Evolutionary conservation across 2,888 invertebrate genomes (phyloP), one percentile per base, ranked within the genome.

Genomic region (Mythimna loreyi): DNA sequence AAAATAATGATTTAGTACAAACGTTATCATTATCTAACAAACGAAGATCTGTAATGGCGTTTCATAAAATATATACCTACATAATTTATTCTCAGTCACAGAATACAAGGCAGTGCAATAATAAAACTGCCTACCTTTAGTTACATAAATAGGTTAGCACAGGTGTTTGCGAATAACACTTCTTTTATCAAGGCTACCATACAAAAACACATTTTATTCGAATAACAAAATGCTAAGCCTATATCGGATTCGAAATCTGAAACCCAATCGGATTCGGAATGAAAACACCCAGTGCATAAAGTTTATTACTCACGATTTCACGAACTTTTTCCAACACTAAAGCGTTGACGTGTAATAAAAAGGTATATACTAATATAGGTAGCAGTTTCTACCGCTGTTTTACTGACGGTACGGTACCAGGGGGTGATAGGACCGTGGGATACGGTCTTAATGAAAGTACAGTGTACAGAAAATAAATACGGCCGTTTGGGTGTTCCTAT

Each of bases 291-390:
- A 57, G 47, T 65, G 67, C 7, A 72, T 78, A 71, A 81, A 78
- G 28, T 81, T 83, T 78, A 80, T 69, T 72, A 71, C 68, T 69
- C 68, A 72, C 66, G 74, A 73, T 74, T 33, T 67, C 68, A 71
- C 63, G 74, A 73, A 78, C 28, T 67, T 66, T 76, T 74, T 72
- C 49, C 49, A 83, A 62, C 60, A 56, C 30, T 65, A 43, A 67
- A 70, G 23, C 56, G 33, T 50, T 53, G 33, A 47, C 52, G 52
- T 56, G 61, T 78, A 81, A 69, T 83, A 82, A 80, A 83, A 75
- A 75, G 45, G 56, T 62, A 52, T 50, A 49, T 33, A 60, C 45
- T 60, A 30, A 67, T 76, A 55, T 57, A 67, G 50, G 57, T 50
- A 53, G 67, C 66, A 23, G 64, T 56, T 64, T 36, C 16, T 53